Percentiles rank a stretch among this genome's conserved stretches.
Conservation (phyloP, 2,113 vertebrate species). For the Macquaria australasica region DNA sequence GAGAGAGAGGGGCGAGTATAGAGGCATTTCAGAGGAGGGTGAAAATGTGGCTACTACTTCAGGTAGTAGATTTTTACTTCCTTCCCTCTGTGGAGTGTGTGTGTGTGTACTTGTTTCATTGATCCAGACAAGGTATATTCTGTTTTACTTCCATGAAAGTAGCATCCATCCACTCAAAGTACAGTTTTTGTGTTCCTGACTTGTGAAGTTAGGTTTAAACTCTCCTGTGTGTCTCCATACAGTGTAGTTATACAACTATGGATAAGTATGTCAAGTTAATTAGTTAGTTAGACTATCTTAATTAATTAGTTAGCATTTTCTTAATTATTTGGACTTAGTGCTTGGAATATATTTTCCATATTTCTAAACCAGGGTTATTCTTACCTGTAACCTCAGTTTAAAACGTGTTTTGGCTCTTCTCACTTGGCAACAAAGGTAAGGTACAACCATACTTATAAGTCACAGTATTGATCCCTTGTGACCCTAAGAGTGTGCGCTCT, state of each 20-base stretch:
- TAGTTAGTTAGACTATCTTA: too few relatives aligned
- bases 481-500: neutral
- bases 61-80: slow-evolving; percentile 58
- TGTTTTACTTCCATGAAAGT: slow-evolving; percentile 25
- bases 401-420: neutral
- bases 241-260: neutral
- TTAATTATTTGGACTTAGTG: neutral
- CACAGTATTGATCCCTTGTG: slow-evolving; percentile 21
- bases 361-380: neutral
- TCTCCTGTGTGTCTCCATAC: neutral
- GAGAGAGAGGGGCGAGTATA: slow-evolving; percentile 43
- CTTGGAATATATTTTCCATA: neutral
- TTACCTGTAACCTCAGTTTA: neutral
- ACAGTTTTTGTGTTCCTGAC: neutral
- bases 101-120: slow-evolving; percentile 35
- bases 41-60: slow-evolving; percentile 69
- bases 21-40: slow-evolving; percentile 61
- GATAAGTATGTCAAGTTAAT: neutral
- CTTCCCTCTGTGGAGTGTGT: slow-evolving; percentile 43
- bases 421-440: neutral
- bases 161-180: slow-evolving; percentile 13
- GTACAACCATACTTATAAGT: neutral
- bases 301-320: neutral
- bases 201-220: neutral
- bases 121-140: slow-evolving; percentile 39